Evolutionary conservation across 2,888 invertebrate genomes (phyloP).

Genomic region (Himalopsyche tibetana): DNA sequence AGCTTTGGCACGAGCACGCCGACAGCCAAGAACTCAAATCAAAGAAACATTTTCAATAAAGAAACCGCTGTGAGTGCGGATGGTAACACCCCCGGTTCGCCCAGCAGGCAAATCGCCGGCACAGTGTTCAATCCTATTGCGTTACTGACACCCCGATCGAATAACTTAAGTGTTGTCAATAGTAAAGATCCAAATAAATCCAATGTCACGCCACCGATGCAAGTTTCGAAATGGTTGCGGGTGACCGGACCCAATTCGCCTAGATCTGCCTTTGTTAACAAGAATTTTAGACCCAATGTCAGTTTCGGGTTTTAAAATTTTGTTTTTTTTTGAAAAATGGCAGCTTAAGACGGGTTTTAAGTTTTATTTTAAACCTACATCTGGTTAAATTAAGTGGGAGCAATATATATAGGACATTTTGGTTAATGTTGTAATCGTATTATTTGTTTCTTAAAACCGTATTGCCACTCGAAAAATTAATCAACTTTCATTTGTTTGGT

Average conservation of each 20-base stretch:
- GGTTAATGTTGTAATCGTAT: too few species aligned
- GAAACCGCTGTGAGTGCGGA: constrained; percentile 34
- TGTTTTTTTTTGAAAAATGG: neutral
- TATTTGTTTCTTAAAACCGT: too few species aligned
- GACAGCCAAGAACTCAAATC: constrained; percentile 49
- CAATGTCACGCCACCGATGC: constrained; percentile 63
- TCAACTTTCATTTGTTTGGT: too few species aligned
- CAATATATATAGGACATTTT: neutral
- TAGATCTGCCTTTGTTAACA: constrained; percentile 71
- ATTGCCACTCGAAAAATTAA: too few species aligned
- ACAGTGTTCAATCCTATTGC: constrained; percentile 58
- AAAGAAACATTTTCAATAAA: constrained; percentile 48
- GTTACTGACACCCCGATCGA: constrained; percentile 54
- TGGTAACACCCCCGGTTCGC: constrained; percentile 31
- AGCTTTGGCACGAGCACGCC: constrained; percentile 56
- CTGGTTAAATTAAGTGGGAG: neutral
- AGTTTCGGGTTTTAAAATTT: constrained; percentile 72
- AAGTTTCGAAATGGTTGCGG: constrained; percentile 77
- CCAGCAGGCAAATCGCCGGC: constrained; percentile 46
- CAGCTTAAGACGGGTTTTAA: neutral
- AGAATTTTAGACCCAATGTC: constrained; percentile 72
- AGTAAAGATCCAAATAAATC: constrained; percentile 45
- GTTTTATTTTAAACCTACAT: neutral
- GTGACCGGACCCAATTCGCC: constrained; percentile 80
- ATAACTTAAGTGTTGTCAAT: constrained; percentile 7